Base-by-base conservation (phyloP, 2,888 invertebrate species). In the Drosophila bunnanda region DNA sequence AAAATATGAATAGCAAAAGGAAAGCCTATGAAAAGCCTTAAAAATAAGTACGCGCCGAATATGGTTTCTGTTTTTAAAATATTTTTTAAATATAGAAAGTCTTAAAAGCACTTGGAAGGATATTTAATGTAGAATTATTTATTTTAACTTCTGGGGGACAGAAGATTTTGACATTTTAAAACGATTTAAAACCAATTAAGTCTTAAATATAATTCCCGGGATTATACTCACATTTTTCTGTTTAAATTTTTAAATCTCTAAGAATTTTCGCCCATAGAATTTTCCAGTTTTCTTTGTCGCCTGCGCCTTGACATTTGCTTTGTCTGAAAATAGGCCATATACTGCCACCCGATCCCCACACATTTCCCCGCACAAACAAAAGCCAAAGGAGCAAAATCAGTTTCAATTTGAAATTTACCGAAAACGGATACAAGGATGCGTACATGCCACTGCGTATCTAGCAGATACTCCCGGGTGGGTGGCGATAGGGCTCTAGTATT, bases 401-500 rank as follows among this genome's bases (percentile, higher is more conserved):
- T 79, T 84, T 70, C 79, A 79, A 81, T 84, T 81, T 73, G 67
- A 70, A 80, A 79, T 71, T 69, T 75, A 48, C 60, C 68, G 53
- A 72, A 82, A 71, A 65, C 75, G 66, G 62, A 79, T 73, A 56
- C 77, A 73, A 61, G 72, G 64, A 66, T 72, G 65, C 62, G 48
- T 54, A 38, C 43, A 50, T 52, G 54, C 70, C 57, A 53, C 57
- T 56, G 69, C 58, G 36, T 60, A 36, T 52, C 64, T 17, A 38
- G 55, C 36, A 53, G 55, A 56, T 73, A 66, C 36, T 38, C 20
- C 56, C 20, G 39, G 25, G 41, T 30, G 52, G 46, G 66, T 34
- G 50, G 50, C 13, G 20, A 20, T 13, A 13, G 8, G 48, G 13
- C 32, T 30, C 46, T 13, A 30, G 50, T 50, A 58, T 69, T 41